These are phyloP conservation scores for Phallusia fumigata DNA, from an alignment of 23 tunicate species.

Conservation along the genomic window DNA sequence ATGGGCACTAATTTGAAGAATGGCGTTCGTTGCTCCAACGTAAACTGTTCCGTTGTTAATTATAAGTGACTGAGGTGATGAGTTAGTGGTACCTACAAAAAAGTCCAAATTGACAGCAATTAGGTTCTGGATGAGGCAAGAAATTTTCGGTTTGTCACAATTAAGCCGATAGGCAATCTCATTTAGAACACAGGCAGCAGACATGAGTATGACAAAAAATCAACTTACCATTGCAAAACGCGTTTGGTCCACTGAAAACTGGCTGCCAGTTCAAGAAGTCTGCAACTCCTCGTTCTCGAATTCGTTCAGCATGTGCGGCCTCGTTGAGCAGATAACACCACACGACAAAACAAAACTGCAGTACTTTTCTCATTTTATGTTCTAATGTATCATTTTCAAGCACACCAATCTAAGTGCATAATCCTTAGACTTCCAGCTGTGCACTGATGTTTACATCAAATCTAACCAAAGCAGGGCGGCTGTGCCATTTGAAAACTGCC, in stretches of 20 bases:
- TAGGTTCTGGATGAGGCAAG: too few relatives aligned
- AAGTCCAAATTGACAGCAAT: too few relatives aligned
- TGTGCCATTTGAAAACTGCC: too few relatives aligned
- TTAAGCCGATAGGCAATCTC: not conserved
- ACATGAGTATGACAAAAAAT: not conserved
- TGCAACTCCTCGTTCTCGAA: not conserved
- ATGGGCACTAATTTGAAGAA: constrained; percentile 32
- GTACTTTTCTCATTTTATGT: not conserved
- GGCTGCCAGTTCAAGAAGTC: not conserved
- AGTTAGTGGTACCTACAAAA: not conserved
- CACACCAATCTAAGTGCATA: too few relatives aligned
- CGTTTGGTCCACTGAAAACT: not conserved
- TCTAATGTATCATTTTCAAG: too few relatives aligned
- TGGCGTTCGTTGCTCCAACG: constrained; percentile 70
- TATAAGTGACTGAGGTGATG: constrained; percentile 13
- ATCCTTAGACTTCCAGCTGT: too few relatives aligned
- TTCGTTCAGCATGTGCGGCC: not conserved
- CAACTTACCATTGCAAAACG: constrained; percentile 8
- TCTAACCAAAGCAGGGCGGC: too few relatives aligned
- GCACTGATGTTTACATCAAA: too few relatives aligned
- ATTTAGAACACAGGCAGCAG: not conserved
- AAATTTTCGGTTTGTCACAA: not conserved
- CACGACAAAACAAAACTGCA: not conserved
- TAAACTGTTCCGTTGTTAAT: constrained; percentile 32
- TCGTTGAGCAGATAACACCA: not conserved